These are phyloP conservation scores for Lagria hirta DNA, from an alignment of 2,888 invertebrate species.

Conservation along the genomic window DNA sequence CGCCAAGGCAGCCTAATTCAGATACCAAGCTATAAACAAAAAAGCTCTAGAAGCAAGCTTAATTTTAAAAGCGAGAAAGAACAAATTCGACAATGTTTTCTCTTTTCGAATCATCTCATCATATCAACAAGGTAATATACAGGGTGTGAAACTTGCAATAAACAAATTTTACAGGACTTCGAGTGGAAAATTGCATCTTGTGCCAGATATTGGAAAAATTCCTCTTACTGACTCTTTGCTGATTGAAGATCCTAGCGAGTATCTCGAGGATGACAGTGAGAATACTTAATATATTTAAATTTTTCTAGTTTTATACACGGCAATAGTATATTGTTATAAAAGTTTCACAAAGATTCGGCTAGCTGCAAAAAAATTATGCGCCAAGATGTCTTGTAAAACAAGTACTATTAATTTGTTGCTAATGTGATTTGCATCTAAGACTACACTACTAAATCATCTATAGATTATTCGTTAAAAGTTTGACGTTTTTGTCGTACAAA, in stretches of 20 bases:
- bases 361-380: too few species aligned
- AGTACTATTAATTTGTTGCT: too few species aligned
- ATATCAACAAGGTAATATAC: conserved; percentile 68
- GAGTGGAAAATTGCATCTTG: conserved; percentile 82
- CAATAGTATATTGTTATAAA: too few species aligned
- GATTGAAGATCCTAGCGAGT: conserved; percentile 80
- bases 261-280: conserved; percentile 71
- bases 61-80: conserved; percentile 71
- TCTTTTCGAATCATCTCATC: conserved; percentile 88
- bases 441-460: too few species aligned
- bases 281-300: too few species aligned
- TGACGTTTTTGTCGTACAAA: too few species aligned
- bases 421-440: too few species aligned
- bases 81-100: conserved; percentile 77
- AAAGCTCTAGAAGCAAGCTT: conserved; percentile 61
- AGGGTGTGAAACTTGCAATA: conserved; percentile 1
- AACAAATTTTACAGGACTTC: conserved; percentile 59
- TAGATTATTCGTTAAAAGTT: too few species aligned
- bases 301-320: too few species aligned
- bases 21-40: conserved; percentile 64
- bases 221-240: conserved; percentile 81
- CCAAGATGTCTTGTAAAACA: too few species aligned
- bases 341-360: too few species aligned
- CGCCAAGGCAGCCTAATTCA: conserved; percentile 82
- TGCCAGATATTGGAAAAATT: conserved; percentile 79